Evolutionary conservation across 2,888 invertebrate genomes (phyloP).

Genomic region (Amphipoea oculea): DNA sequence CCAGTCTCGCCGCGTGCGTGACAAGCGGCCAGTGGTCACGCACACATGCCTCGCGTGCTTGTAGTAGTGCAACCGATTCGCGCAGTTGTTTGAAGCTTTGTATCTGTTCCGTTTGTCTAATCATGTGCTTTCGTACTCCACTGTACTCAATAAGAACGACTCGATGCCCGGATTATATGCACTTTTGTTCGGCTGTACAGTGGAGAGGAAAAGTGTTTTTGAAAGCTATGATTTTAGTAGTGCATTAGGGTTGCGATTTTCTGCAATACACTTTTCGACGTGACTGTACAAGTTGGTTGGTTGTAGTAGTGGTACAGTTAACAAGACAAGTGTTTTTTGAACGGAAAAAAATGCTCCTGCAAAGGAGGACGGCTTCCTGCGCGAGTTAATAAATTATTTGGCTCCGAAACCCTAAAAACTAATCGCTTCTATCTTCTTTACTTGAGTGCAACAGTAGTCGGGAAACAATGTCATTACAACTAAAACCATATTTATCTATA

Average conservation of each 20-base stretch:
- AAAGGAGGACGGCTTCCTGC: neutral
- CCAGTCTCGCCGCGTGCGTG: too few species aligned
- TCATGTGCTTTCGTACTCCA: slow-evolving; percentile 72
- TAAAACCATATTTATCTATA: too few species aligned
- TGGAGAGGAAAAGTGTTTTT: slow-evolving; percentile 32
- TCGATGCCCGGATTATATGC: slow-evolving; percentile 58
- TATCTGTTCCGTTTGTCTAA: too few species aligned
- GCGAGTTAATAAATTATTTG: neutral
- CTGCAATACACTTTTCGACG: neutral
- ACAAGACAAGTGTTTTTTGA: neutral
- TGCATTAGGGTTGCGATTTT: neutral
- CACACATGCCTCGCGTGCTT: too few species aligned
- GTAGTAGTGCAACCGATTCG: too few species aligned
- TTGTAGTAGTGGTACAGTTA: neutral
- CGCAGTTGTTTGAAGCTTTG: too few species aligned
- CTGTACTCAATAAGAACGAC: slow-evolving; percentile 65
- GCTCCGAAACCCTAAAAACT: too few species aligned
- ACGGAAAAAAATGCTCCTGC: neutral
- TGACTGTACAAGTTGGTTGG: neutral
- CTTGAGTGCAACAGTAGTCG: too few species aligned
- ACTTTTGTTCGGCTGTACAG: slow-evolving; percentile 49
- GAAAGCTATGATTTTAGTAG: slow-evolving; percentile 19
- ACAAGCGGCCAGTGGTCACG: too few species aligned
- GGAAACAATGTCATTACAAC: too few species aligned
- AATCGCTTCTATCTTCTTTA: too few species aligned